A percentile compares a stretch with the other conserved stretches of the same genome.
phyloP scores from a whole-genome alignment of 2,888 invertebrate species.

The Carabus problematicus region DNA sequence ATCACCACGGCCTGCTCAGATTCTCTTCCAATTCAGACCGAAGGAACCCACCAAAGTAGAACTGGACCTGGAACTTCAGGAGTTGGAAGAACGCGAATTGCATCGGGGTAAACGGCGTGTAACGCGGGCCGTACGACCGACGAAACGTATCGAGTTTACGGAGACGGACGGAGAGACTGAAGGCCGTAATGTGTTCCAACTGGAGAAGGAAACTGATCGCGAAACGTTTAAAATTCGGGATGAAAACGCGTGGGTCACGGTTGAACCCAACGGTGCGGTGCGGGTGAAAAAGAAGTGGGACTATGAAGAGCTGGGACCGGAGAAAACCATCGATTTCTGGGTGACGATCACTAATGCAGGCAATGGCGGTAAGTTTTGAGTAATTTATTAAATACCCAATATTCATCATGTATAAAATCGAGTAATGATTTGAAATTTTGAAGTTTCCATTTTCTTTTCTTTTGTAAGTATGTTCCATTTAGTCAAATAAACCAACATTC shows the following conservation, averaged over 20 bases:
- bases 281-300: conserved; percentile 97
- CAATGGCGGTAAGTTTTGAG: conserved; percentile 76
- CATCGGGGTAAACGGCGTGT: conserved; percentile 80
- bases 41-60: conserved; percentile 66
- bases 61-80: conserved; percentile 59
- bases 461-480: too few relatives aligned
- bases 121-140: conserved; percentile 91
- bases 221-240: conserved; percentile 93
- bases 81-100: conserved; percentile 60
- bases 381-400: too few relatives aligned
- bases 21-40: conserved; percentile 75
- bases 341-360: conserved; percentile 91
- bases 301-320: conserved; percentile 91
- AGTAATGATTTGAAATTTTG: too few relatives aligned
- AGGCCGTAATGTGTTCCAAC: conserved; percentile 85
- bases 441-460: too few relatives aligned
- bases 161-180: conserved; percentile 90
- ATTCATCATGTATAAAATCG: too few relatives aligned
- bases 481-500: too few relatives aligned
- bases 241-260: conserved; percentile 93
- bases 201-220: conserved; percentile 90
- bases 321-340: conserved; percentile 96
- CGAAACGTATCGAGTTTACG: conserved; percentile 89
- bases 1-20: conserved; percentile 75
- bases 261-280: conserved; percentile 90